Conservation (phyloP, 2,888 invertebrate genomes). For the Lithophane ornitopus region DNA sequence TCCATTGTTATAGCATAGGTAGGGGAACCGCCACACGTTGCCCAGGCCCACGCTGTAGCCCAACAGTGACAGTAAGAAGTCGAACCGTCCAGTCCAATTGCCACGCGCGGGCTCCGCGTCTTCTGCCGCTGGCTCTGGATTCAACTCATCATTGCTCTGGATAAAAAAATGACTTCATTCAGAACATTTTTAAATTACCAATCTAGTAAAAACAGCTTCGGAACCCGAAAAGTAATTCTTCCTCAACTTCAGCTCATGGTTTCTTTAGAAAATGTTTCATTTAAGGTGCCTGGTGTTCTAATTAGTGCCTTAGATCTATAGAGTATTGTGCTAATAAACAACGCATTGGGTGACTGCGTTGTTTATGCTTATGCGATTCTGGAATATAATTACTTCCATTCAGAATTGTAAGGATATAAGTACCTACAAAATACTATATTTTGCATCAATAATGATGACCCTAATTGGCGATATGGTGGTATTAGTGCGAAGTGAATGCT, state of each 20-base stretch:
- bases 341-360: too few relatives aligned
- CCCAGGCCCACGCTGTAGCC: conserved; percentile 94
- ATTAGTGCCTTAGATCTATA: neutral
- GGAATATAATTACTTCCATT: conserved; percentile 11
- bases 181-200: neutral
- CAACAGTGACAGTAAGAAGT: conserved; percentile 93
- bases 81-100: conserved; percentile 94
- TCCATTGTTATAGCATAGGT: conserved; percentile 94
- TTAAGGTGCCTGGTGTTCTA: neutral
- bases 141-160: conserved; percentile 78
- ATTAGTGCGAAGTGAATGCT: conserved; percentile 28
- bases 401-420: neutral
- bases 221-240: neutral
- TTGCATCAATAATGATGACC: conserved; percentile 1
- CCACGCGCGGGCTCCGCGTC: conserved; percentile 91
- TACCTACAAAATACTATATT: conserved; percentile 10
- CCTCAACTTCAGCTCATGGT: neutral
- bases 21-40: conserved; percentile 94
- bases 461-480: conserved; percentile 4
- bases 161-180: conserved; percentile 20
- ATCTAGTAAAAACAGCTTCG: neutral
- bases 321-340: neutral
- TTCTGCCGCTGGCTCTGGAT: conserved; percentile 72
- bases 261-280: neutral
- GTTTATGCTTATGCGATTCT: too few relatives aligned